Conservation (phyloP, 2,888 invertebrate genomes). For the Drosophila demipolita region DNA sequence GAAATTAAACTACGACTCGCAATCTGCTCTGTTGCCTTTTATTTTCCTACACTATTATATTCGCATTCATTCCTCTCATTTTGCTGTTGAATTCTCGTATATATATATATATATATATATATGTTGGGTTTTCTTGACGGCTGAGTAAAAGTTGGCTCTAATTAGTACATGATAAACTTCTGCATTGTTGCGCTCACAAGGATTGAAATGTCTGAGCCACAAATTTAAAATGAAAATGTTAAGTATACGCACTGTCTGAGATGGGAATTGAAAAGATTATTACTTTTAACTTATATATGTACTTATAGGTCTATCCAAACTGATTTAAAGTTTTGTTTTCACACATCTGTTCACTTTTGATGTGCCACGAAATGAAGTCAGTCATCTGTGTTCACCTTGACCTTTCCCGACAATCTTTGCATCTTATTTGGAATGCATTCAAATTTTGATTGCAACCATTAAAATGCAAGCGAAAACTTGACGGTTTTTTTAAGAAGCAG, state of each 20-base stretch:
- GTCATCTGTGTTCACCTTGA: constrained; percentile 43
- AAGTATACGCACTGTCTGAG: constrained; percentile 44
- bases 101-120: neutral
- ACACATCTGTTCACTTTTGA: constrained; percentile 18
- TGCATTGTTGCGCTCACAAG: constrained; percentile 58
- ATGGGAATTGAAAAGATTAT: constrained; percentile 11
- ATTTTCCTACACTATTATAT: constrained; percentile 66
- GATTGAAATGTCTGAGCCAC: constrained; percentile 9
- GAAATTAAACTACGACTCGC: constrained; percentile 72
- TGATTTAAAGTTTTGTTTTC: constrained; percentile 6
- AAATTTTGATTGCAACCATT: constrained; percentile 77
- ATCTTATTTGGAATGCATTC: constrained; percentile 67
- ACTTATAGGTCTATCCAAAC: neutral
- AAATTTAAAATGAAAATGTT: constrained; percentile 62
- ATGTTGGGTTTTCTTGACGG: neutral
- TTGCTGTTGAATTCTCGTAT: constrained; percentile 18
- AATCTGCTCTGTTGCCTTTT: constrained; percentile 44
- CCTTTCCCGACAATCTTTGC: constrained; percentile 49
- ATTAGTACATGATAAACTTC: constrained; percentile 59
- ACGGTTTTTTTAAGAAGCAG: constrained; percentile 30
- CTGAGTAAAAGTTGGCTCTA: constrained; percentile 44
- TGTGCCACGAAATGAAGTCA: constrained; percentile 5
- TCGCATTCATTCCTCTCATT: constrained; percentile 58
- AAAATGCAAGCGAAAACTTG: constrained; percentile 69
- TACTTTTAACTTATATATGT: constrained; percentile 2